Percentiles rank a stretch among this genome's conserved stretches.
phyloP scores from a whole-genome alignment of 2,888 invertebrate species.

The Andricus curvator region DNA sequence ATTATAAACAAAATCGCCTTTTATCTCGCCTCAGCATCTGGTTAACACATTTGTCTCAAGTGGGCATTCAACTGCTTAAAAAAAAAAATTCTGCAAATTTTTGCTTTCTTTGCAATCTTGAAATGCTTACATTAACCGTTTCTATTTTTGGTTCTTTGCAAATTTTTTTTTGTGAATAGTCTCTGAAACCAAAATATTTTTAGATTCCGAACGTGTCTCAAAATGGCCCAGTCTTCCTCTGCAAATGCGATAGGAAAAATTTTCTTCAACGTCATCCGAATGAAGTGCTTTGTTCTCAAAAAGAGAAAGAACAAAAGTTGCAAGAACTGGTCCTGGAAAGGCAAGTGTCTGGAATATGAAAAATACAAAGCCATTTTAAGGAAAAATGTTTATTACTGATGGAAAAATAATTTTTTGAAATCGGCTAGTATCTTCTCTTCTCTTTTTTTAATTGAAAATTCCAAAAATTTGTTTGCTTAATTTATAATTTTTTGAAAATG shows the following conservation, averaged over 20 bases:
- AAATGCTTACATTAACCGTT: slow-evolving; percentile 20
- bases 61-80: not conserved
- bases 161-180: slow-evolving; percentile 7
- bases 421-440: too few species aligned
- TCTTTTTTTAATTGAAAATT: too few species aligned
- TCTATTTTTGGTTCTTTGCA: not conserved
- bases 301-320: slow-evolving; percentile 85
- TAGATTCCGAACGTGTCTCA: slow-evolving; percentile 96
- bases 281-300: slow-evolving; percentile 93
- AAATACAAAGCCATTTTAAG: slow-evolving; percentile 87
- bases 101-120: not conserved
- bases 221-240: slow-evolving; percentile 90
- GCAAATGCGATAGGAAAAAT: slow-evolving; percentile 94
- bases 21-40: slow-evolving; percentile 23
- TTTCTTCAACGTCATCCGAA: slow-evolving; percentile 97
- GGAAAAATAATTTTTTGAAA: too few species aligned
- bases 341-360: slow-evolving; percentile 86
- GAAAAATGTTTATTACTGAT: slow-evolving; percentile 85
- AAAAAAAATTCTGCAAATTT: slow-evolving; percentile 8
- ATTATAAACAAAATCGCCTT: slow-evolving; percentile 30
- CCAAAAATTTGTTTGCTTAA: too few species aligned
- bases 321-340: slow-evolving; percentile 88
- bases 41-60: slow-evolving; percentile 17
- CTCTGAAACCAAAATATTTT: slow-evolving; percentile 66
- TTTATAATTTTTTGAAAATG: too few species aligned